Conservation (phyloP, 2,888 invertebrate species). For the Rhopalosiphum nymphaeae region DNA sequence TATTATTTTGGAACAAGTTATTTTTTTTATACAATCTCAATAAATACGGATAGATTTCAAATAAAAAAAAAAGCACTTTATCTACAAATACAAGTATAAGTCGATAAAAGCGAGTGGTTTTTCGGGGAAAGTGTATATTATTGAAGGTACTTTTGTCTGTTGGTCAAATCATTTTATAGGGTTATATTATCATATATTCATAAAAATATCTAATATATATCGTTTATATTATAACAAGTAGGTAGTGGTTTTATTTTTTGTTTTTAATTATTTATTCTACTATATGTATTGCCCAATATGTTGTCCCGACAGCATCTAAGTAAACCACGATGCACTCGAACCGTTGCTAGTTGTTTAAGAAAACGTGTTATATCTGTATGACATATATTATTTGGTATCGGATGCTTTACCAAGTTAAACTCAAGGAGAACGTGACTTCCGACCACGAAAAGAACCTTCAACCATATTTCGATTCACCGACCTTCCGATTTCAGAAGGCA, state of each 20-base stretch:
- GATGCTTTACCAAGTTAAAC: constrained; percentile 12
- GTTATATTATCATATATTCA: neutral
- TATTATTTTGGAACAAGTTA: neutral
- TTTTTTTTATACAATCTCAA: neutral
- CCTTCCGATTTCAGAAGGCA: constrained; percentile 14
- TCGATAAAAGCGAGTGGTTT: neutral
- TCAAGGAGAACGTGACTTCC: constrained; percentile 15
- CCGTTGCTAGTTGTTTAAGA: neutral
- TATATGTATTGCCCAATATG: neutral
- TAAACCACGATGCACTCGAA: constrained; percentile 1
- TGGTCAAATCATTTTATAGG: neutral
- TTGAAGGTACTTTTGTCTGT: neutral
- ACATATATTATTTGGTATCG: constrained; percentile 5
- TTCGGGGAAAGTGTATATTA: neutral
- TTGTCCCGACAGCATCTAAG: neutral
- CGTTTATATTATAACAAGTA: neutral
- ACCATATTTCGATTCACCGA: neutral
- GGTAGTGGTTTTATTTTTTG: neutral
- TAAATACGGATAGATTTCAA: neutral
- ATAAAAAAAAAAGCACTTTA: neutral
- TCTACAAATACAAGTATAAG: neutral
- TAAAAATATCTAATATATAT: neutral
- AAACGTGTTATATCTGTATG: neutral
- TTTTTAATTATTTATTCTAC: neutral
- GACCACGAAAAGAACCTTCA: neutral